Evolutionary conservation across 1,140 invertebrate genomes (phyloP).

Genomic region (Penaeus chinensis): DNA sequence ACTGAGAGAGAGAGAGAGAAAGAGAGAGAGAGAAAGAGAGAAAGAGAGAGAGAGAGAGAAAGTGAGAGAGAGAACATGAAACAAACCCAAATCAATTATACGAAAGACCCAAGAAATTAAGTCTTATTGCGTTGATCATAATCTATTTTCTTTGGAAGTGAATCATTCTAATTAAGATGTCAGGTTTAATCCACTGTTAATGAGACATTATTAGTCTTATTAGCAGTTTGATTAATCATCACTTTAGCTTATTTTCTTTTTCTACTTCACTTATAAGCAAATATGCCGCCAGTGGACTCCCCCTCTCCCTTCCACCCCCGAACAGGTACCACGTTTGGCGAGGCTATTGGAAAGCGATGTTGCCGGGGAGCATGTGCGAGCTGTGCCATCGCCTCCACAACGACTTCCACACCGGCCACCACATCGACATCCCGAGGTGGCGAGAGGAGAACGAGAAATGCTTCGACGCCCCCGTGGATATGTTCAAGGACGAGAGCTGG

Average conservation of each 20-base stretch:
- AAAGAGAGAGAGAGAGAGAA: background rate
- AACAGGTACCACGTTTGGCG: slow-evolving; percentile 38
- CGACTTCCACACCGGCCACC: background rate
- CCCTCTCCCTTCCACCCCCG: too few species aligned
- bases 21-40: background rate
- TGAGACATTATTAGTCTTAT: too few species aligned
- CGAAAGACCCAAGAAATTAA: too few species aligned
- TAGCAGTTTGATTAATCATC: too few species aligned
- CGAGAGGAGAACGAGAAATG: background rate
- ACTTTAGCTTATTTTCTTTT: too few species aligned
- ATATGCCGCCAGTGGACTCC: too few species aligned
- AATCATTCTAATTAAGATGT: too few species aligned
- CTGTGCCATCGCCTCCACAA: slow-evolving; percentile 28
- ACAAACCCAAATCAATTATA: too few species aligned
- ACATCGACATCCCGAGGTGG: slow-evolving; percentile 1
- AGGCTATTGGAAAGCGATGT: background rate
- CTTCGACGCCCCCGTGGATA: background rate
- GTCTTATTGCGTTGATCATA: too few species aligned
- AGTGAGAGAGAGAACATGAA: background rate
- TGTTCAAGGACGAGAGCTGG: slow-evolving; percentile 19
- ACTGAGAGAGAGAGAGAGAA: background rate
- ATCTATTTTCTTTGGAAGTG: too few species aligned
- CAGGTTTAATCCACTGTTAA: too few species aligned
- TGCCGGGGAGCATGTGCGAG: slow-evolving; percentile 31
- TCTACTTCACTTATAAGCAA: too few species aligned